Percentiles rank a stretch among this genome's conserved stretches.
Conservation (phyloP, 2,113 vertebrate genomes). For the Amblyopsis rosae region DNA sequence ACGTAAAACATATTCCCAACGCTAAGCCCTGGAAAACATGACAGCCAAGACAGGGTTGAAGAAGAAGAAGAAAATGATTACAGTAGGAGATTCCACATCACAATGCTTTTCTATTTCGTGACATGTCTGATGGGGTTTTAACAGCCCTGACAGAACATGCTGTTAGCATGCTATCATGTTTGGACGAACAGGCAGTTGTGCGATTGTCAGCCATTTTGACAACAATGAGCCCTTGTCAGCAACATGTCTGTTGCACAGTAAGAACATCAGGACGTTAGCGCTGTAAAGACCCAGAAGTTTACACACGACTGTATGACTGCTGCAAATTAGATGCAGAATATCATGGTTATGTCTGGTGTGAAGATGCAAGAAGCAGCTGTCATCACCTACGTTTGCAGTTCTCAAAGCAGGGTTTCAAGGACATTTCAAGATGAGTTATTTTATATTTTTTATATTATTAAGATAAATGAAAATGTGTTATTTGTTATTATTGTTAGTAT, state of each 20-base stretch:
- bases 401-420: not conserved
- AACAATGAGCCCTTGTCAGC: slow-evolving; percentile 43
- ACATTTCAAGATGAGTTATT: too few relatives aligned
- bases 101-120: slow-evolving; percentile 10
- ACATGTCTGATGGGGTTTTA: slow-evolving; percentile 38
- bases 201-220: slow-evolving; percentile 36
- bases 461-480: too few relatives aligned
- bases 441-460: too few relatives aligned
- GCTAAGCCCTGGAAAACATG: slow-evolving; percentile 82
- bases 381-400: not conserved
- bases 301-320: not conserved
- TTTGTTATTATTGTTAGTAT: too few relatives aligned
- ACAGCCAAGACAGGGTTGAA: slow-evolving; percentile 28
- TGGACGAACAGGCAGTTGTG: slow-evolving; percentile 18
- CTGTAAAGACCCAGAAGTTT: not conserved
- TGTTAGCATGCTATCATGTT: slow-evolving; percentile 9
- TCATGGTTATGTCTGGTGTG: not conserved
- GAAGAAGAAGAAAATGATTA: slow-evolving; percentile 13
- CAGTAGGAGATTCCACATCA: not conserved
- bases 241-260: slow-evolving; percentile 17
- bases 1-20: slow-evolving; percentile 97
- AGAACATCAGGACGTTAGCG: slow-evolving; percentile 7
- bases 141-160: slow-evolving; percentile 22
- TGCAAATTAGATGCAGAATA: slow-evolving; percentile 14
- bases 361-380: slow-evolving; percentile 10